A percentile compares a stretch with the other conserved stretches of the same genome.
Evolutionary conservation across 2,797 vertebrate species (phyloP).

Genomic region (Catharus ustulatus): DNA sequence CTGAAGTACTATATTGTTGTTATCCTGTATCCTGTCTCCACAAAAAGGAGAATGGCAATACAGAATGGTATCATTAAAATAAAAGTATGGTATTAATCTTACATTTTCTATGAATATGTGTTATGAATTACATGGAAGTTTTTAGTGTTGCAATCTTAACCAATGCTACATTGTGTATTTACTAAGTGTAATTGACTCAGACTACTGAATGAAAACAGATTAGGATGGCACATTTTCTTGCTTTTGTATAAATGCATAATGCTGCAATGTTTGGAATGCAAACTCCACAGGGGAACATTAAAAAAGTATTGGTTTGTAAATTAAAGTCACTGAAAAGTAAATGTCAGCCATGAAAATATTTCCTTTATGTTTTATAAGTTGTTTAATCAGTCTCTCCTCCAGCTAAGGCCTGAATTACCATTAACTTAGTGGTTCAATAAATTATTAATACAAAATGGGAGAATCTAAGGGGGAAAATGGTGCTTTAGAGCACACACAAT

Average conservation of each 20-base stretch:
- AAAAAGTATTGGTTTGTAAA: slow-evolving; percentile 25
- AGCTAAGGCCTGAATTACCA: slow-evolving; percentile 8
- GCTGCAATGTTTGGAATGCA: slow-evolving; percentile 9
- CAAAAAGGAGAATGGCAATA: not conserved
- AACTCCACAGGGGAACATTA: not conserved
- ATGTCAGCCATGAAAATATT: slow-evolving; percentile 2
- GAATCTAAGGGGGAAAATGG: not conserved
- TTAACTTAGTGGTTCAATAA: not conserved
- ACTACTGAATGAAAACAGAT: slow-evolving; percentile 11
- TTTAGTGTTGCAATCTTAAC: not conserved
- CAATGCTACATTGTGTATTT: not conserved
- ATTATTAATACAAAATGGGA: slow-evolving; percentile 23
- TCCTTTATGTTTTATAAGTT: not conserved
- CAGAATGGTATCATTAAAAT: not conserved
- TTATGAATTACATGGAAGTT: not conserved
- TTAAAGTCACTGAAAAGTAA: slow-evolving; percentile 18
- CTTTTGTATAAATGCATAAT: not conserved
- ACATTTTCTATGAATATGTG: not conserved
- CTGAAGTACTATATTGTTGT: not conserved
- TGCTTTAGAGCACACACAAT: not conserved
- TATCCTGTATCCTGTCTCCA: not conserved
- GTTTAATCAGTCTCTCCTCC: not conserved
- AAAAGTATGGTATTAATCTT: not conserved
- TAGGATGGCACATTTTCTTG: not conserved
- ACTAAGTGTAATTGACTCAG: not conserved